Evolutionary conservation across 2,113 vertebrate species (phyloP), one percentile per base, ranked within the genome.

Genomic region (Lagenorhynchus albirostris): DNA sequence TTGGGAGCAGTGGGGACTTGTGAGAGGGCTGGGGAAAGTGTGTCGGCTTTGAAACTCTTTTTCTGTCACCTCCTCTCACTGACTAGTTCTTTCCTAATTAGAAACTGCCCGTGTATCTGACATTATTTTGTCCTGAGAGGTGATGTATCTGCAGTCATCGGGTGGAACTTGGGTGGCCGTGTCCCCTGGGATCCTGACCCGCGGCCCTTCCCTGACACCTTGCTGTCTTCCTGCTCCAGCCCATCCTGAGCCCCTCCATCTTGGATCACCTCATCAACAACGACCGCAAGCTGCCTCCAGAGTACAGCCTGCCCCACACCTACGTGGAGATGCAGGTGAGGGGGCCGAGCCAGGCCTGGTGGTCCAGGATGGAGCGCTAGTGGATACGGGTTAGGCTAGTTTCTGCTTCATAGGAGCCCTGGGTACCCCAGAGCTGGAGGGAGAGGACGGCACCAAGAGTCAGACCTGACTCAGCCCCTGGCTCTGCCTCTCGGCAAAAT

Each of bases 281-380:
- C 0, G 99, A 99, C 97, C 99, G 99, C 47, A 99, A 99, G 95
- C 97, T 99, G 89, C 99, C 99, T 17, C 99, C 99, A 0, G 99
- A 99, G 96, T 99, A 99, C 98, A 99, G 98, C 98, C 99, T 99
- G 18, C 99, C 99, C 62, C 99, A 99, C 93, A 99, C 99, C 13
- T 99, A 99, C 0, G 99, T 99, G 29, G 99, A 99, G 97, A 99
- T 99, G 99, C 99, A 99, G 99, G 99, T 99, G 85, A 98, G 98
- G 26, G 9, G 11, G 21, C n/a, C 1, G 0, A 2, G 2, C 38
- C 31, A 1, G 83, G 6, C 20, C 53, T 25, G 53, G 76, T 33
- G 76, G 31, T 50, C 47, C 3, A 0, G 20, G 53, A 13, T 25
- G 31, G 31, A 20, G 17, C 14, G 4, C 26, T 33, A 9, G 18